These are phyloP conservation scores for Poecile montanus DNA, from an alignment of 2,797 vertebrate genomes.

Conservation along the genomic window DNA sequence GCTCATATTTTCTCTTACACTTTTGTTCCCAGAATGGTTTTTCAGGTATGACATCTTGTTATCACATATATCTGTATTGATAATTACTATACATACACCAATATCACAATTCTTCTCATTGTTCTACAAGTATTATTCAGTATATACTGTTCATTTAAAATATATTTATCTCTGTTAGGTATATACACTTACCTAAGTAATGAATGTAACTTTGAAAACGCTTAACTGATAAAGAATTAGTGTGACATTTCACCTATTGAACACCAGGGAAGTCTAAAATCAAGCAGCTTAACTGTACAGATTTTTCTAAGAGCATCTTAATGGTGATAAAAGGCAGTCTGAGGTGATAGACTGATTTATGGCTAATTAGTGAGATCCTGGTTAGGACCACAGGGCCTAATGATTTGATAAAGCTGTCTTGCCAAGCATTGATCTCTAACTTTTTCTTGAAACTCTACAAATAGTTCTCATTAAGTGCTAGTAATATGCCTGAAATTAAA, in stretches of 20 bases:
- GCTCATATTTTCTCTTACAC: neutral
- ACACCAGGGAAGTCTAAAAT: neutral
- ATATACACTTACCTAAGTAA: neutral
- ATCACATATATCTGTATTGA: neutral
- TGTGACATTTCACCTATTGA: neutral
- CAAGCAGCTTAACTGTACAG: neutral
- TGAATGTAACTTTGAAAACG: neutral
- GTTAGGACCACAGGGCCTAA: neutral
- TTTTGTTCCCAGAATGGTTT: neutral
- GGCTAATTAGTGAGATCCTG: conserved; percentile 11
- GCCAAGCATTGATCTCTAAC: neutral
- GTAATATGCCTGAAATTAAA: neutral
- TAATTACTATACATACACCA: neutral
- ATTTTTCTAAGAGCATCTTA: neutral
- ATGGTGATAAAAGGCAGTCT: neutral
- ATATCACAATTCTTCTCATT: neutral
- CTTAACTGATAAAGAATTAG: neutral
- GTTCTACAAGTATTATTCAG: neutral
- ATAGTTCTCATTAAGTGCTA: neutral
- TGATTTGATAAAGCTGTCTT: conserved; percentile 6
- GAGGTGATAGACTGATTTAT: neutral
- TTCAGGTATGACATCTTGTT: neutral
- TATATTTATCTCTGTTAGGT: neutral
- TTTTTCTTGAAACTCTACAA: neutral
- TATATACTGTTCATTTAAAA: neutral